Evolutionary conservation across 1,140 invertebrate genomes (phyloP).

Genomic region (Tetranychus urticae): DNA sequence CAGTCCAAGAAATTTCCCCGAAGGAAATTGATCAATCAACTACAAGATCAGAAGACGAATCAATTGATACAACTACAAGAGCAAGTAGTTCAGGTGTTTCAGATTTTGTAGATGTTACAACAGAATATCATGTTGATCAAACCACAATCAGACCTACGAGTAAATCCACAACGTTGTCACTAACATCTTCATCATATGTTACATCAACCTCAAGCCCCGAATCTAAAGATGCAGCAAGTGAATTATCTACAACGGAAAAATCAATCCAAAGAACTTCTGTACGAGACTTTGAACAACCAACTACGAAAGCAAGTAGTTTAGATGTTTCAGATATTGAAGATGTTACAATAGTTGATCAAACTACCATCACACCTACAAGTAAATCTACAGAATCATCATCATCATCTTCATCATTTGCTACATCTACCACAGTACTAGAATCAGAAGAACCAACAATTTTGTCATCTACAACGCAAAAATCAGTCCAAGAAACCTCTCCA

Average conservation of each 20-base stretch:
- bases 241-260: slow-evolving; percentile 1
- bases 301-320: background rate
- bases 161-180: background rate
- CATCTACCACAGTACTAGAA: no score
- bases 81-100: background rate
- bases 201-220: background rate
- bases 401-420: no score
- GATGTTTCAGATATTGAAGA: background rate
- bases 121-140: background rate
- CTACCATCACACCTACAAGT: no score
- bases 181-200: background rate
- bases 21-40: no score
- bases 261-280: background rate
- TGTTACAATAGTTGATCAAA: background rate
- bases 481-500: no score
- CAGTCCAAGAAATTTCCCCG: no score
- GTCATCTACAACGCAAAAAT: no score
- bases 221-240: slow-evolving; percentile 1
- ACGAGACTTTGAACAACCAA: background rate
- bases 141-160: background rate
- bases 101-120: background rate
- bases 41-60: no score
- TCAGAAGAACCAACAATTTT: background rate
- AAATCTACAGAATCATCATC: no score
- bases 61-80: no score